These are phyloP conservation scores for Halocynthia aurantium DNA, from an alignment of 23 tunicate species.

Conservation along the genomic window DNA sequence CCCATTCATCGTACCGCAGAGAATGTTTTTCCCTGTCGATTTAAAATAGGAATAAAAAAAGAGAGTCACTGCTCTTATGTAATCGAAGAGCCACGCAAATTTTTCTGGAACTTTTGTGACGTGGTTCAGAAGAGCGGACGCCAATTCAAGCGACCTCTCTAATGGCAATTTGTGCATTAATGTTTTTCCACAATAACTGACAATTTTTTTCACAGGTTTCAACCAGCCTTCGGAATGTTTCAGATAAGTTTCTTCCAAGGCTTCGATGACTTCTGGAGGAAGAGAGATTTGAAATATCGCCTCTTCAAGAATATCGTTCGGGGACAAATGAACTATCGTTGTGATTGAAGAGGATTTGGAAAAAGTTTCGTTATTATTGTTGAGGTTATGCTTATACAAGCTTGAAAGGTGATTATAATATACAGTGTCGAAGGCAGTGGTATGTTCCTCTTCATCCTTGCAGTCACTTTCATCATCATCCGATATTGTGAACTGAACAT, in stretches of 20 bases:
- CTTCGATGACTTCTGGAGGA: constrained; percentile 48
- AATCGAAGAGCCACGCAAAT: constrained; percentile 30
- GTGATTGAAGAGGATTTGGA: constrained; percentile 10
- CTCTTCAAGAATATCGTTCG: constrained; percentile 21
- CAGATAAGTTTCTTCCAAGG: constrained; percentile 39
- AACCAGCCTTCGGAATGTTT: constrained; percentile 5
- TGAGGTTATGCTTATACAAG: too few relatives aligned
- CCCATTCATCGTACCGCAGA: constrained; percentile 9
- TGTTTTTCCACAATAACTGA: constrained; percentile 22
- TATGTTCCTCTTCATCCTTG: not conserved
- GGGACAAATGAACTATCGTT: constrained; percentile 55
- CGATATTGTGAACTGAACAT: not conserved
- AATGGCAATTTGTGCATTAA: constrained; percentile 39
- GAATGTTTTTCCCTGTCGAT: constrained; percentile 25
- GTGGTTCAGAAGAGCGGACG: constrained; percentile 33
- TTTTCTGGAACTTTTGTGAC: constrained; percentile 31
- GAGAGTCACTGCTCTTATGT: constrained; percentile 30
- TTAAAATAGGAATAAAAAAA: constrained; percentile 34
- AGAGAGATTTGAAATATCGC: constrained; percentile 40
- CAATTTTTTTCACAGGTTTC: constrained; percentile 16
- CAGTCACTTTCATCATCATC: not conserved
- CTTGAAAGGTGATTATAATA: not conserved
- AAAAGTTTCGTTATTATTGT: not conserved
- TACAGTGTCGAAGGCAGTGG: not conserved
- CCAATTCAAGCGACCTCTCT: constrained; percentile 44